Evolutionary conservation across 1,140 invertebrate genomes (phyloP), one percentile per base, ranked within the genome.

Genomic region (Diorhabda elongata): DNA sequence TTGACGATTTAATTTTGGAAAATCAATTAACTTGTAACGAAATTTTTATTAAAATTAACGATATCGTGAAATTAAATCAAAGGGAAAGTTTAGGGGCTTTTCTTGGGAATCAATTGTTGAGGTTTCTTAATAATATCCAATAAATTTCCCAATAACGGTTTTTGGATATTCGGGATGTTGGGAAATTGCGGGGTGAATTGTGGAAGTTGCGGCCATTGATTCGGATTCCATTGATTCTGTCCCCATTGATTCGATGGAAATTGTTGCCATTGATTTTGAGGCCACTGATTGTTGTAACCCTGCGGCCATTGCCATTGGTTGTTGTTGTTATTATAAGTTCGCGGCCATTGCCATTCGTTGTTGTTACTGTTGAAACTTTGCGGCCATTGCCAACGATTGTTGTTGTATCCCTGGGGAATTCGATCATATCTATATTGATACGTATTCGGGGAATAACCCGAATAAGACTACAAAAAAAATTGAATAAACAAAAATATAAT

Each of bases 41-140:
- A 26, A 26, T 26, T 26, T 26, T 26, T 26, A 26, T 26, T 26
- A 26, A 26, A 26, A 26, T 26, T 26, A 26, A 26, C 26, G 26
- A 26, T 26, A 26, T 26, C 26, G 26, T 0, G 26, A 26, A 26
- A 26, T 26, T 26, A 26, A 26, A 26, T 26, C 26, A 26, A 26
- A 26, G 26, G 26, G 26, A 26, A 26, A 26, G 26, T 1, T 26
- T 26, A 26, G 26, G 26, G 26, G 26, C 1, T 52, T 52, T 52
- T 52, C 47, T 52, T 52, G 47, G 47, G 47, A 3, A 52, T 2
- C 3, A n/a, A 6, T 52, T 63, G 67, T 44, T 62, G 67, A 47
- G n/a, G 42, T 5, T 68, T 68, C 41, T 61, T 68, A 44, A 63
- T 44, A 7, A 61, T 42, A 56, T 68, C 47, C 41, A 68, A 43